Evolutionary conservation across 1,140 invertebrate genomes (phyloP).

Genomic region (Andricus grossulariae): DNA sequence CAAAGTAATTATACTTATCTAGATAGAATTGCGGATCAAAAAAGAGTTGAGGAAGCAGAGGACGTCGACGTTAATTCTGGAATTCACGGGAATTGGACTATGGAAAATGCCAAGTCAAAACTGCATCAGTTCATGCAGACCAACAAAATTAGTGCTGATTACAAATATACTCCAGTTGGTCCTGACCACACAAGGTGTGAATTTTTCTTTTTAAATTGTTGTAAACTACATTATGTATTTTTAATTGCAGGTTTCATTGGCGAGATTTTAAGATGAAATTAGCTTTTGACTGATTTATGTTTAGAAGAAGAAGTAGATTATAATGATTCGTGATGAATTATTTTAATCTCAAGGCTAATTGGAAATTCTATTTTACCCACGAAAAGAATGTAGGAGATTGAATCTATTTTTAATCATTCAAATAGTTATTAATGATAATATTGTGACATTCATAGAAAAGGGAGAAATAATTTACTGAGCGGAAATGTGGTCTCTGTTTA

Average conservation of each 20-base stretch:
- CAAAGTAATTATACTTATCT: constrained; percentile 82
- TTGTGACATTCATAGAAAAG: too few relatives aligned
- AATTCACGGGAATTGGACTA: constrained; percentile 98
- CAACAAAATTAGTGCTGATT: constrained; percentile 93
- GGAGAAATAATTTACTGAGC: not conserved
- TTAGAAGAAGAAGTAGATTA: not conserved
- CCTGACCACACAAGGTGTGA: constrained; percentile 93
- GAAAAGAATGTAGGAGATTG: too few relatives aligned
- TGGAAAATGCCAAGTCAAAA: constrained; percentile 97
- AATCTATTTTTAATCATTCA: too few relatives aligned
- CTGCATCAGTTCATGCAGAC: constrained; percentile 96
- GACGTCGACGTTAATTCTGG: constrained; percentile 94
- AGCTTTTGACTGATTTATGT: constrained; percentile 19
- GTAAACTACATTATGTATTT: not conserved
- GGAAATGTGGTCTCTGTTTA: not conserved
- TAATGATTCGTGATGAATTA: too few relatives aligned
- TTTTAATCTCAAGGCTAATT: too few relatives aligned
- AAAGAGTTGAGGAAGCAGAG: constrained; percentile 92
- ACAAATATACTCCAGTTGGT: constrained; percentile 93
- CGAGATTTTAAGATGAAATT: not conserved
- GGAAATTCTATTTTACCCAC: too few relatives aligned
- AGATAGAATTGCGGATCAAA: constrained; percentile 85
- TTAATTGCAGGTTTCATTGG: not conserved
- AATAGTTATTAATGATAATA: too few relatives aligned
- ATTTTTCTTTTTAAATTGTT: not conserved